A percentile compares a stretch with the other conserved stretches of the same genome.
Conservation (phyloP, 2,113 vertebrate species). For the Ginglymostoma cirratum region DNA sequence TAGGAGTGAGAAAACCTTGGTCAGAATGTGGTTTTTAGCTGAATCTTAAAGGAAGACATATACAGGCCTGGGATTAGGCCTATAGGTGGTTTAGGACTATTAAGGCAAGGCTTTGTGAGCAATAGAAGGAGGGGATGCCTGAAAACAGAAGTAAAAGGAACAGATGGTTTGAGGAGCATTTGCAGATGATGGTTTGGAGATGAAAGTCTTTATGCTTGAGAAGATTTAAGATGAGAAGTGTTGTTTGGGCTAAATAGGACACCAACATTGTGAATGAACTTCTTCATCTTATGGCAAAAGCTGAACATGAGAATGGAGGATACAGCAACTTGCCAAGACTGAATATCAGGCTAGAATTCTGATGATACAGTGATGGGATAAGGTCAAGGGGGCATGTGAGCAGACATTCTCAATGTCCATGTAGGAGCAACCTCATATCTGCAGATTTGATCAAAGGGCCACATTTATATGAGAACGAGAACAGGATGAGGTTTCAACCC, state of each 20-base stretch:
- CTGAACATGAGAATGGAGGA: not conserved
- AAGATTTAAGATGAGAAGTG: not conserved
- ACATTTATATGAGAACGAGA: not conserved
- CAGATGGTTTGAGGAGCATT: not conserved
- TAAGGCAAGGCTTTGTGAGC: not conserved
- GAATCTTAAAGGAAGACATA: not conserved
- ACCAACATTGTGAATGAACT: not conserved
- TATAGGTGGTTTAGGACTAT: not conserved
- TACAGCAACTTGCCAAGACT: not conserved
- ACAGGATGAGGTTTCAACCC: not conserved
- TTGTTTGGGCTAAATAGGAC: not conserved
- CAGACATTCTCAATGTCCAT: not conserved
- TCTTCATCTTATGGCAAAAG: not conserved
- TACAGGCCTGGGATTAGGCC: not conserved
- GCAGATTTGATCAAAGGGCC: not conserved
- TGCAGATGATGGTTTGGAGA: not conserved
- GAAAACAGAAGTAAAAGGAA: not conserved
- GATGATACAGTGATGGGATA: not conserved
- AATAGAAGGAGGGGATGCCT: not conserved
- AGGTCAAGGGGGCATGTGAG: not conserved
- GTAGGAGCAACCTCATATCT: not conserved
- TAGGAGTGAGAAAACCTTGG: not conserved
- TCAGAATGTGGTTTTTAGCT: not conserved
- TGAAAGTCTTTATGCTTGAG: not conserved
- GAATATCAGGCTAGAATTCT: not conserved